Conservation (phyloP, 2,797 vertebrate genomes). For the Pogoniulus pusillus region DNA sequence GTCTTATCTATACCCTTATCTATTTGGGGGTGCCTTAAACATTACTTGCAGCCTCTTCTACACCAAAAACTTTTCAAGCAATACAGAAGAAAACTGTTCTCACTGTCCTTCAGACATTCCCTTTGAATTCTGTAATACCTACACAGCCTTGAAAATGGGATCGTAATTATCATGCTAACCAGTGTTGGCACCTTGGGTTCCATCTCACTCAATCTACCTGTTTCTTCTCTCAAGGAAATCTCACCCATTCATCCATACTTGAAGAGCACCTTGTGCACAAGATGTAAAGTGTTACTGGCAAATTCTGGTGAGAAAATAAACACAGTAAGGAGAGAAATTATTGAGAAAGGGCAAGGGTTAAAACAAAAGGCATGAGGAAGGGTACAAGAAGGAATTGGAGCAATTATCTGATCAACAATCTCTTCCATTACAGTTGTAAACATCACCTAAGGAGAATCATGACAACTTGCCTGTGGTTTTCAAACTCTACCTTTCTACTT, state of each 20-base stretch:
- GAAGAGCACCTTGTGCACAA: background rate
- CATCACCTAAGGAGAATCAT: background rate
- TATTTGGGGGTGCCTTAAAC: background rate
- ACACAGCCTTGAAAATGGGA: background rate
- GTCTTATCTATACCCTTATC: background rate
- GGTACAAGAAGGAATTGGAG: background rate
- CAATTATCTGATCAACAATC: background rate
- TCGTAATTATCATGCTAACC: background rate
- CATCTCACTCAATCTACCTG: background rate
- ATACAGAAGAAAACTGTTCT: background rate
- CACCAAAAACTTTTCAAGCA: background rate
- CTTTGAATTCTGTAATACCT: background rate
- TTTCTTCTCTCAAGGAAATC: background rate
- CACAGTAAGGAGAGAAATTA: background rate
- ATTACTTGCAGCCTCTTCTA: background rate
- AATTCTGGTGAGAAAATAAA: background rate
- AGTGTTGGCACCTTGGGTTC: background rate
- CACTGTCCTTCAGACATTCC: background rate
- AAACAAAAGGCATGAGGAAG: background rate
- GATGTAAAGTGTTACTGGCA: background rate
- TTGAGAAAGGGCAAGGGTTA: background rate
- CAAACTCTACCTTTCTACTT: too few relatives aligned
- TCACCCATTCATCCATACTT: background rate
- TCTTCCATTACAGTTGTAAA: background rate
- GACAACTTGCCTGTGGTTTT: too few relatives aligned